These are phyloP conservation scores for Sturnus vulgaris DNA, from an alignment of 2,113 vertebrate species.

Conservation along the genomic window DNA sequence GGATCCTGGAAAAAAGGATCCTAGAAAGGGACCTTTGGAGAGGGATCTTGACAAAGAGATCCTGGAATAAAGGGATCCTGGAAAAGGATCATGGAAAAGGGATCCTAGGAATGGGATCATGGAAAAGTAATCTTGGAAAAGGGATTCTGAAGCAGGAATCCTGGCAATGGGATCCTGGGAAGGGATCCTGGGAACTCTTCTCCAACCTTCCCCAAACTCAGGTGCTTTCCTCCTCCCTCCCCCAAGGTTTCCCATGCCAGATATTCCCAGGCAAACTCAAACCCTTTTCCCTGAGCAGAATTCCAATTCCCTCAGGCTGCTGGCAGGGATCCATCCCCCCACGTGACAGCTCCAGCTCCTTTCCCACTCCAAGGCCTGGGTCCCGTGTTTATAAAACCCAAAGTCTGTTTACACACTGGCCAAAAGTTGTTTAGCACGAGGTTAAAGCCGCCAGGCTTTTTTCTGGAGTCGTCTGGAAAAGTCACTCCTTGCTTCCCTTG, in stretches of 20 bases:
- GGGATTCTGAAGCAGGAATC: too few relatives aligned
- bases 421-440: constrained; percentile 34
- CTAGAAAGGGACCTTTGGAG: not conserved
- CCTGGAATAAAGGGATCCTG: not conserved
- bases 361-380: too few relatives aligned
- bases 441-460: constrained; percentile 4
- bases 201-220: not conserved
- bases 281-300: not conserved
- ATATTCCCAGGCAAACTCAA: not conserved
- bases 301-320: not conserved
- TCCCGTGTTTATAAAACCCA: constrained; percentile 16
- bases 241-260: not conserved
- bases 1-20: not conserved
- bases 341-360: too few relatives aligned
- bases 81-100: not conserved
- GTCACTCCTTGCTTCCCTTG: not conserved
- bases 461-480: not conserved
- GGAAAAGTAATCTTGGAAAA: not conserved
- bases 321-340: not conserved
- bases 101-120: too few relatives aligned
- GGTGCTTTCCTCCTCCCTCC: not conserved
- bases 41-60: not conserved
- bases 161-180: not conserved
- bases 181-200: accelerated
- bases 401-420: constrained; percentile 13